These are phyloP conservation scores for human DNA, from an alignment of 2,113 vertebrate genomes.

Conservation along the genomic window GRCh38 chr13:106640501-106641000, in stretches of 20 bases:
- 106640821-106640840: fast-evolving
- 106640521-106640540: not conserved
- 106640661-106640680: not conserved
- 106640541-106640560: not conserved
- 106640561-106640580: not conserved
- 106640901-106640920: fast-evolving
- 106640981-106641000: not conserved
- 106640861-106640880: not conserved
- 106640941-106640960: fast-evolving
- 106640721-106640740: not conserved
- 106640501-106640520: not conserved
- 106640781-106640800: not conserved
- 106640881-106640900: not conserved
- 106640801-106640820: not conserved
- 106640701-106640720: no score
- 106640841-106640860: not conserved
- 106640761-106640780: not conserved
- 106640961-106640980: not conserved
- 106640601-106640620: not conserved
- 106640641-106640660: not conserved
- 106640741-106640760: not conserved
- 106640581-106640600: not conserved
- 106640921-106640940: not conserved
- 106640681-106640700: not conserved
- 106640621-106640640: not conserved